Conservation (phyloP, 2,797 vertebrate genomes). For the Phrynocephalus forsythii region DNA sequence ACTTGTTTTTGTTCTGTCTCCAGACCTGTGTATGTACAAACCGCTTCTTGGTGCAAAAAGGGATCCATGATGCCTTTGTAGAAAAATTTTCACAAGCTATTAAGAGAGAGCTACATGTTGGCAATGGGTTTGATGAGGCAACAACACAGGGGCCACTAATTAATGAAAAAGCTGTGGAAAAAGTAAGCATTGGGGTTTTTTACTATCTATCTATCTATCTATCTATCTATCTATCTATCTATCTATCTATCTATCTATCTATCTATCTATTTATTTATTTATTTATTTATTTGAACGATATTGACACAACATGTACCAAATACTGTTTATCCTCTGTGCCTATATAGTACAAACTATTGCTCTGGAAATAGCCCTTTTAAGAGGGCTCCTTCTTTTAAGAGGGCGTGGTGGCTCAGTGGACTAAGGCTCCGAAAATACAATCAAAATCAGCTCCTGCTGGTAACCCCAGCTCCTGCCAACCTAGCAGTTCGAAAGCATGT, state of each 20-base stretch:
- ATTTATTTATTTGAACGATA: background rate
- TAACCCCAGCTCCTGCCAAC: too few species aligned
- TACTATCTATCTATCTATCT: too few species aligned
- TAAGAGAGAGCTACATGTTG: conserved; percentile 83
- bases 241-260: background rate
- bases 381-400: conserved; percentile 1
- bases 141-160: conserved; percentile 95
- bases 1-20: conserved; percentile 25
- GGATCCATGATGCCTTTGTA: conserved; percentile 89
- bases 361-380: background rate
- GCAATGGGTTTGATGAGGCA: conserved; percentile 87
- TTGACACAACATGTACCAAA: background rate
- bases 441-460: too few species aligned
- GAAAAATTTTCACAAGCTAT: conserved; percentile 86
- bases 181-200: conserved; percentile 77
- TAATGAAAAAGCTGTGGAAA: conserved; percentile 91
- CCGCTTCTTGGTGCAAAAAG: conserved; percentile 92
- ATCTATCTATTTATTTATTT: too few species aligned
- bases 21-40: conserved; percentile 96
- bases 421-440: too few species aligned
- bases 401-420: too few species aligned
- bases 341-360: background rate
- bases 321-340: conserved; percentile 5
- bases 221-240: background rate
- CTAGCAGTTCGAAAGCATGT: too few species aligned